phyloP scores from a whole-genome alignment of 2,888 invertebrate species.

The Linhomoeus sp. region DNA sequence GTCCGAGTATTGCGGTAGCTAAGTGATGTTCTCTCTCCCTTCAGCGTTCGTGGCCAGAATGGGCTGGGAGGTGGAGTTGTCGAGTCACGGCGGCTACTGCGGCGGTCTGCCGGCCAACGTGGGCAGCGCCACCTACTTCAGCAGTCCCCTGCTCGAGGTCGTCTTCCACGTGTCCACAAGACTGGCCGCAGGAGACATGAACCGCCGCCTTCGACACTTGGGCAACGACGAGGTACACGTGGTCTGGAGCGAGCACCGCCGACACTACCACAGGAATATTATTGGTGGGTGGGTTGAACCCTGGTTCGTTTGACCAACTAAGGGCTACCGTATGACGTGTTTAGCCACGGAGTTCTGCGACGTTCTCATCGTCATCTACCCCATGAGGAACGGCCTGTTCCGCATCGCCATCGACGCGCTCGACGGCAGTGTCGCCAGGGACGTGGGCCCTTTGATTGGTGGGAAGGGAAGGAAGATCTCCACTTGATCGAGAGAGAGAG shows the following conservation, averaged over 20 bases:
- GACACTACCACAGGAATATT: conserved; percentile 84
- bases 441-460: too few species aligned
- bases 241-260: conserved; percentile 91
- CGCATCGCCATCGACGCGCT: neutral
- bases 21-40: too few species aligned
- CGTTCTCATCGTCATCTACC: conserved; percentile 63
- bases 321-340: too few species aligned
- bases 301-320: too few species aligned
- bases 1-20: too few species aligned
- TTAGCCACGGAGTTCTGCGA: conserved; percentile 99
- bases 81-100: conserved; percentile 78
- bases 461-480: too few species aligned
- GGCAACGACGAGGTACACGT: conserved; percentile 70
- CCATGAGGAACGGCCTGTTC: neutral
- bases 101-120: conserved; percentile 60
- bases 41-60: conserved; percentile 32
- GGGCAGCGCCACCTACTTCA: neutral
- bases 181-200: conserved; percentile 57
- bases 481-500: too few species aligned
- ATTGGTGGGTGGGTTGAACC: too few species aligned
- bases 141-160: conserved; percentile 16
- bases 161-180: conserved; percentile 91
- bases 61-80: conserved; percentile 54
- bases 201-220: conserved; percentile 25
- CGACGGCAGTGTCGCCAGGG: too few species aligned